These are phyloP conservation scores for Nemapogon koenigi DNA, from an alignment of 2,888 invertebrate species.

Conservation along the genomic window DNA sequence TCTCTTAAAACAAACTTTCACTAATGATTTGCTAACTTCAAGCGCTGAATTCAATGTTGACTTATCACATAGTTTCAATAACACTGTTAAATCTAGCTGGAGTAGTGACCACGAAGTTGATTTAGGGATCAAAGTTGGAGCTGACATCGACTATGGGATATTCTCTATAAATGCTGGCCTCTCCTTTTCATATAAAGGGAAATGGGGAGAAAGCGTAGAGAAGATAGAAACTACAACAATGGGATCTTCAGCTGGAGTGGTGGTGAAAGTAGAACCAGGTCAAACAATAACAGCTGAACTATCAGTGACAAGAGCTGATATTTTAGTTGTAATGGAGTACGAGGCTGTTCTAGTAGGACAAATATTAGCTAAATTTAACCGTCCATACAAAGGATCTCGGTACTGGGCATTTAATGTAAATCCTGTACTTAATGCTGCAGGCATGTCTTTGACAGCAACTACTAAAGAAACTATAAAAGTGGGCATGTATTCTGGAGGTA, in stretches of 20 bases:
- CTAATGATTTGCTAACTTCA: constrained; percentile 1
- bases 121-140: background rate
- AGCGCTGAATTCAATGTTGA: constrained; percentile 3
- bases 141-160: background rate
- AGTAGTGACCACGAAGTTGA: background rate
- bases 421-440: constrained; percentile 7
- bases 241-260: constrained; percentile 2
- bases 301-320: constrained; percentile 4
- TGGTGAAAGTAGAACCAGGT: constrained; percentile 4
- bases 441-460: constrained; percentile 5
- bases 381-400: constrained; percentile 15
- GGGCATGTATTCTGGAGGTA: constrained; percentile 15
- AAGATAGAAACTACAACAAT: constrained; percentile 1
- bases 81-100: constrained; percentile 1
- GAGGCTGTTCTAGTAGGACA: constrained; percentile 16
- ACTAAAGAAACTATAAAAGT: constrained; percentile 16
- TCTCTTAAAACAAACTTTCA: constrained; percentile 1
- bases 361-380: constrained; percentile 18
- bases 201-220: background rate
- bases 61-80: constrained; percentile 1
- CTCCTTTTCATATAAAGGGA: background rate
- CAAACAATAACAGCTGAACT: constrained; percentile 4
- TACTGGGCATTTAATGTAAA: constrained; percentile 21
- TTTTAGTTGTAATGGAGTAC: constrained; percentile 18
- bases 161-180: background rate